phyloP scores from a whole-genome alignment of 2,113 vertebrate genomes.

The Manacus vitellinus region DNA sequence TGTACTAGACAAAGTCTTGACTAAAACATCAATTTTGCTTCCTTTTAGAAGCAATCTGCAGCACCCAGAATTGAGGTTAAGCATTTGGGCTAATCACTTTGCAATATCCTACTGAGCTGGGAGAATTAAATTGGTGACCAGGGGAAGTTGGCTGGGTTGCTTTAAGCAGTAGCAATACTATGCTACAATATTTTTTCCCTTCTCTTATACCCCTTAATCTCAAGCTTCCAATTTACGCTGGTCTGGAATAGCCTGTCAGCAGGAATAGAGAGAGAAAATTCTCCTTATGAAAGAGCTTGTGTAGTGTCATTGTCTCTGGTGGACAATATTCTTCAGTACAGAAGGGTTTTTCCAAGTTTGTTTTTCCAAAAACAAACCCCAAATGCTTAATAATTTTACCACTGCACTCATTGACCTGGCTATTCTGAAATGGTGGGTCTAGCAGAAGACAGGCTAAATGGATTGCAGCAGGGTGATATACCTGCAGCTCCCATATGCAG shows the following conservation, averaged over 20 bases:
- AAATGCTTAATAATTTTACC: neutral
- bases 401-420: neutral
- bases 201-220: neutral
- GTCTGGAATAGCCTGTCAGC: neutral
- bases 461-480: neutral
- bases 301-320: neutral
- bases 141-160: neutral
- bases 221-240: neutral
- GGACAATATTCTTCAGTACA: neutral
- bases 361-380: neutral
- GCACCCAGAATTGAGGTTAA: conserved; percentile 20
- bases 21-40: neutral
- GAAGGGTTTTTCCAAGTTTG: neutral
- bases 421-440: neutral
- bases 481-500: rapidly evolving
- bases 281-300: neutral
- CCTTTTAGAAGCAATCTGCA: neutral
- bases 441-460: neutral
- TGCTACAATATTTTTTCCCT: neutral
- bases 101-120: neutral
- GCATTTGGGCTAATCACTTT: neutral
- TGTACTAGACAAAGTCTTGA: neutral
- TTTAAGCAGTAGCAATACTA: neutral
- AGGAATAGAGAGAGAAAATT: neutral
- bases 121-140: neutral